These are phyloP conservation scores for Dromococcyx pavoninus DNA, from an alignment of 2,797 vertebrate species.

Conservation along the genomic window DNA sequence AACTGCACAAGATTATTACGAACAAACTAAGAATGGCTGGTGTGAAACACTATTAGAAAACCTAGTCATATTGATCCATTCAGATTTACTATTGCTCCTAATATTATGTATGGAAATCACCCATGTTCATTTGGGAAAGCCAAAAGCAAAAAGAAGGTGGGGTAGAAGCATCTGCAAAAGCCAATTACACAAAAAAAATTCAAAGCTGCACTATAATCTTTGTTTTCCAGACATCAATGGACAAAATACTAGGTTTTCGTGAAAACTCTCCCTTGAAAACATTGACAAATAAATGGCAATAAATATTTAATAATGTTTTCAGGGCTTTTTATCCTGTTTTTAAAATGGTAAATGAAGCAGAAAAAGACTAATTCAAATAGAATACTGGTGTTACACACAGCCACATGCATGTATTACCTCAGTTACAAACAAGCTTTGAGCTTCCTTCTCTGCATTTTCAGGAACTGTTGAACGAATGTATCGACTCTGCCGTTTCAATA, in stretches of 20 bases:
- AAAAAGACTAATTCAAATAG: not conserved
- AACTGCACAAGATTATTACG: not conserved
- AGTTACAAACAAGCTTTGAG: constrained; percentile 91
- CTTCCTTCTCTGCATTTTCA: constrained; percentile 88
- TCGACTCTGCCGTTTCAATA: constrained; percentile 86
- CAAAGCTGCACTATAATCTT: not conserved
- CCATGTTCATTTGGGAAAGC: not conserved
- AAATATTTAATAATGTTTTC: not conserved
- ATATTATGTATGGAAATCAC: not conserved
- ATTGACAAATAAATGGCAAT: not conserved
- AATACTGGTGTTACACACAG: not conserved
- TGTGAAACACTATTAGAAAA: not conserved
- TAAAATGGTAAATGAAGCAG: not conserved
- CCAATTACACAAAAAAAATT: not conserved
- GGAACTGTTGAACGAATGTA: constrained; percentile 90
- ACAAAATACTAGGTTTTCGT: not conserved
- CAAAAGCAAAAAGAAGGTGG: not conserved
- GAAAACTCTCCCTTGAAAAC: not conserved
- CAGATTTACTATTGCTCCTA: not conserved
- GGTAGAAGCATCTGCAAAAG: not conserved
- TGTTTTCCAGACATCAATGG: not conserved
- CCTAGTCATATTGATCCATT: not conserved
- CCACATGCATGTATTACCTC: constrained; percentile 81
- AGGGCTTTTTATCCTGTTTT: not conserved
- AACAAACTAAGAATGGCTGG: not conserved